These are phyloP conservation scores for Pteruthius melanotis DNA, from an alignment of 2,113 vertebrate species.

Conservation along the genomic window DNA sequence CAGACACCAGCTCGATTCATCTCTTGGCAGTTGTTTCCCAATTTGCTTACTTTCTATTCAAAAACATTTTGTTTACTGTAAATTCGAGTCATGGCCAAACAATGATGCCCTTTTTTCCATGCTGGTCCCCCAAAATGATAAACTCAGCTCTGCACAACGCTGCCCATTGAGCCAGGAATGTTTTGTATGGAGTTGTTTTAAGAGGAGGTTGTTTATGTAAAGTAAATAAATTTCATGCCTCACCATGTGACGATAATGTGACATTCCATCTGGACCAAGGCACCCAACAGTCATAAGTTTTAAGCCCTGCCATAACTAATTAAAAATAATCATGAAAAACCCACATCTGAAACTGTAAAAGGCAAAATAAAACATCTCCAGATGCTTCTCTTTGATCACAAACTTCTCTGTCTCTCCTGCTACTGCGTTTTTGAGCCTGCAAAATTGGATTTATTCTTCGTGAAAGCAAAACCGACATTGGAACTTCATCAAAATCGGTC, in stretches of 20 bases:
- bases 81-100: constrained; percentile 74
- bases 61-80: constrained; percentile 93
- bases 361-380: not conserved
- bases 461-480: not conserved
- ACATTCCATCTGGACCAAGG: constrained; percentile 80
- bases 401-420: not conserved
- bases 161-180: constrained; percentile 74
- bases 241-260: constrained; percentile 95
- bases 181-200: constrained; percentile 82
- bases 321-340: constrained; percentile 88
- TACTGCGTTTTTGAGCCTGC: not conserved
- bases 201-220: constrained; percentile 79
- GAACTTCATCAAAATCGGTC: not conserved
- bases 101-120: constrained; percentile 76
- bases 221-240: constrained; percentile 91
- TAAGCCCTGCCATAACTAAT: constrained; percentile 83
- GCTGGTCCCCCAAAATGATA: constrained; percentile 67
- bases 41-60: constrained; percentile 80
- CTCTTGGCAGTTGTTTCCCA: constrained; percentile 72
- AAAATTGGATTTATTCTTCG: not conserved
- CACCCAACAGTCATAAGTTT: constrained; percentile 79
- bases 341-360: constrained; percentile 82
- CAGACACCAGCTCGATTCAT: constrained; percentile 66
- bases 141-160: constrained; percentile 62
- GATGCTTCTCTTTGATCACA: not conserved